Conservation (phyloP, 2,113 vertebrate species). For the Tachysurus fulvidraco region DNA sequence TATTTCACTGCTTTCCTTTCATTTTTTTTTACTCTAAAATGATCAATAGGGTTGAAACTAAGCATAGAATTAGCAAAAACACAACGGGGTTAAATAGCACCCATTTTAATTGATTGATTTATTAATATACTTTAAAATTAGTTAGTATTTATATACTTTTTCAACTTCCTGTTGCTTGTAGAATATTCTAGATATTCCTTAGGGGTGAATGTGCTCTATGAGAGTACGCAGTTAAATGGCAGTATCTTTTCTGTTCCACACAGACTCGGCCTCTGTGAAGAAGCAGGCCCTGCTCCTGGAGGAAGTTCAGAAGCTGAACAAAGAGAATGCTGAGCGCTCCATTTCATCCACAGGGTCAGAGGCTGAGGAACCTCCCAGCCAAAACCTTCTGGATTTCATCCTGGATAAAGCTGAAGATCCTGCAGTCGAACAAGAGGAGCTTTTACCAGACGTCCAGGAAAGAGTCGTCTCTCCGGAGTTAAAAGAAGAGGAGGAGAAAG, state of each 20-base stretch:
- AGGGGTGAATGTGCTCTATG: too few species aligned
- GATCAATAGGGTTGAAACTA: background rate
- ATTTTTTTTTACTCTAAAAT: background rate
- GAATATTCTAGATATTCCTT: background rate
- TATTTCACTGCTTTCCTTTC: background rate
- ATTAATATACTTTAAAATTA: background rate
- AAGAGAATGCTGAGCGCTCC: slow-evolving; percentile 78
- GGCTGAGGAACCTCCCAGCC: slow-evolving; percentile 21
- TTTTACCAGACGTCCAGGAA: slow-evolving; percentile 29
- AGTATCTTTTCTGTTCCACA: slow-evolving; percentile 28
- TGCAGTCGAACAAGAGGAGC: slow-evolving; percentile 35
- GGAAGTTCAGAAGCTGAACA: slow-evolving; percentile 82
- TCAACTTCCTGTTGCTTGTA: background rate
- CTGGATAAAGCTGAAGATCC: slow-evolving; percentile 53
- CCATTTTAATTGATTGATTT: background rate
- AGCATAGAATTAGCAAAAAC: background rate
- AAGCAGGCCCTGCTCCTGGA: slow-evolving; percentile 72
- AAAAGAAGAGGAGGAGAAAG: slow-evolving; percentile 35
- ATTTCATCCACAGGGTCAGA: slow-evolving; percentile 53
- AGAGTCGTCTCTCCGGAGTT: background rate
- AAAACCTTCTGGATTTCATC: slow-evolving; percentile 54
- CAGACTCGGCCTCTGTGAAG: slow-evolving; percentile 72
- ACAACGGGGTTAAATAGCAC: background rate
- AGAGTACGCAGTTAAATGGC: background rate
- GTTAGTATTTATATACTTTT: background rate